A percentile compares a stretch with the other conserved stretches of the same genome.
These are phyloP conservation scores for Drosophila recens DNA, from an alignment of 2,888 invertebrate genomes.

Conservation along the genomic window DNA sequence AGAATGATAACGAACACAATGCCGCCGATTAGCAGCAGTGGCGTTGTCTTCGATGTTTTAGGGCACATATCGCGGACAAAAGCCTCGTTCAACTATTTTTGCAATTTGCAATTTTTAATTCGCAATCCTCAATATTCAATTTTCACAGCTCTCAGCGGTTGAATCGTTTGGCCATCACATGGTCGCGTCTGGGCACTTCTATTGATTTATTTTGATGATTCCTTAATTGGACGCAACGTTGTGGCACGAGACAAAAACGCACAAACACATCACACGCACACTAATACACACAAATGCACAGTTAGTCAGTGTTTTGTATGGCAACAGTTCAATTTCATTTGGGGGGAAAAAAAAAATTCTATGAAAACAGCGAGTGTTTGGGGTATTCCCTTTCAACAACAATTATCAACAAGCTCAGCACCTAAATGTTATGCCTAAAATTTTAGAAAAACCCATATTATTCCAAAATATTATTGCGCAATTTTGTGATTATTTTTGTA, in stretches of 20 bases:
- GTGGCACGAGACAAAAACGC: conserved; percentile 4
- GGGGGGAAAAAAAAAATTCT: neutral
- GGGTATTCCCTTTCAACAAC: neutral
- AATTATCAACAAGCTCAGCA: neutral
- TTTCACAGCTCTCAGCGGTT: conserved; percentile 10
- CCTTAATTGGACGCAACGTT: conserved; percentile 12
- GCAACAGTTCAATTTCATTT: conserved; percentile 35
- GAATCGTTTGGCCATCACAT: conserved; percentile 33
- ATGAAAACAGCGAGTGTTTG: neutral
- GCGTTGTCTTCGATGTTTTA: conserved; percentile 83
- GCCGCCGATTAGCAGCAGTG: conserved; percentile 84
- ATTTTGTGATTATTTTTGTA: neutral
- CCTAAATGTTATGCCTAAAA: neutral
- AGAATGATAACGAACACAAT: conserved; percentile 86
- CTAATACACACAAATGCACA: neutral
- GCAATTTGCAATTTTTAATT: neutral
- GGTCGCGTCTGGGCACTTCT: conserved; percentile 17
- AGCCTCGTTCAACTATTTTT: neutral
- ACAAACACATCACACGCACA: neutral
- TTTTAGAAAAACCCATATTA: neutral
- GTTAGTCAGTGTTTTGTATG: neutral
- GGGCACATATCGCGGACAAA: conserved; percentile 77
- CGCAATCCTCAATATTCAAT: conserved; percentile 1
- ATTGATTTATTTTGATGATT: conserved; percentile 36
- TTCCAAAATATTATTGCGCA: neutral